Percentiles rank a stretch among this genome's conserved stretches.
phyloP scores from a whole-genome alignment of 2,888 invertebrate species.

The Pyrgus malvae region DNA sequence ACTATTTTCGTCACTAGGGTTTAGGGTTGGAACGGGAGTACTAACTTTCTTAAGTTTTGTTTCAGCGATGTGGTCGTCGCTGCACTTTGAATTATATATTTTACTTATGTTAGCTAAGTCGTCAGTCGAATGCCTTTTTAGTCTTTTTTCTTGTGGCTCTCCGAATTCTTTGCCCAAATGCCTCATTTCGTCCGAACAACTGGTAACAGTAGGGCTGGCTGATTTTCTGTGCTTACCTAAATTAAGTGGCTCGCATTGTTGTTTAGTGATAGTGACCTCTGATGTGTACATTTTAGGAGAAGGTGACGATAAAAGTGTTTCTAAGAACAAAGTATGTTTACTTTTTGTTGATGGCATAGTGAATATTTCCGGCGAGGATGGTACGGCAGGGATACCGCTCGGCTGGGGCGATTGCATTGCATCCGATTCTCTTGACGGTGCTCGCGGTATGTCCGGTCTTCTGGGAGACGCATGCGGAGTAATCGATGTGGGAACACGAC shows the following conservation, averaged over 20 bases:
- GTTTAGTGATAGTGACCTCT: constrained; percentile 77
- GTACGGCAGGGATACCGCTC: constrained; percentile 86
- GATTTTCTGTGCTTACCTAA: constrained; percentile 85
- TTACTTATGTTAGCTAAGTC: constrained; percentile 66
- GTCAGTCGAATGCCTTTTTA: constrained; percentile 58
- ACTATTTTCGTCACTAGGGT: constrained; percentile 36
- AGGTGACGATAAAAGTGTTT: constrained; percentile 83
- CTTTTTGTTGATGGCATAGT: constrained; percentile 71
- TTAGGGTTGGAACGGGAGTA: constrained; percentile 40
- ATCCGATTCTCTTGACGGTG: constrained; percentile 86
- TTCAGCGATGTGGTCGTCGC: constrained; percentile 46
- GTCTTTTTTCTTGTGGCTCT: constrained; percentile 72
- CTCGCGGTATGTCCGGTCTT: constrained; percentile 77
- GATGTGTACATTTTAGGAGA: constrained; percentile 82
- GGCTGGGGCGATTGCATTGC: constrained; percentile 88
- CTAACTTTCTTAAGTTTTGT: constrained; percentile 48
- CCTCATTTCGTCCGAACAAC: constrained; percentile 87
- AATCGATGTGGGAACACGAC: constrained; percentile 51
- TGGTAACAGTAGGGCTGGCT: constrained; percentile 87
- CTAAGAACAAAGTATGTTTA: constrained; percentile 82
- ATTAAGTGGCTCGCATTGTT: constrained; percentile 86
- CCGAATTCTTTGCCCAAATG: constrained; percentile 78
- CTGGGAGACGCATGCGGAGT: constrained; percentile 71
- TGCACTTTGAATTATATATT: constrained; percentile 56
- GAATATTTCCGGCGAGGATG: constrained; percentile 86